Evolutionary conservation across 2,888 invertebrate species (phyloP), one percentile per base, ranked within the genome.

Genomic region (Plagodis pulveraria): DNA sequence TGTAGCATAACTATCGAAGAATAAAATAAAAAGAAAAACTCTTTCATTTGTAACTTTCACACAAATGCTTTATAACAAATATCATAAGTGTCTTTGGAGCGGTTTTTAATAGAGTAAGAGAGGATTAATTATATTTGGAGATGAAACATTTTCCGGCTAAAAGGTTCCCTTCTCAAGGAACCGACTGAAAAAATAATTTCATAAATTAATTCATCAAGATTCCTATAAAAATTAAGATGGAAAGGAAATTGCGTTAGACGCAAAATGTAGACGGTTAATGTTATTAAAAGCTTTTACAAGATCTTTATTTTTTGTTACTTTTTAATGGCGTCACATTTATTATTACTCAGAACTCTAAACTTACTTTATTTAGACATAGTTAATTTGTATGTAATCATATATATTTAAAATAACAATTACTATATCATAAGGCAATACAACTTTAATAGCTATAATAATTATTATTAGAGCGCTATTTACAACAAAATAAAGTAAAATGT

Each of bases 121-220:
- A 36, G 47, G 75, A 85, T 83, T 82, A 87, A 86, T 85, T 83
- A 80, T 78, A 81, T 81, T 76, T 80, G 77, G 78, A 78, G 76
- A 60, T 74, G 74, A 58, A 73, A 76, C 73, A 71, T 77, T 76
- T 77, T 80, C 69, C 70, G 71, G 70, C 74, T 79, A 77, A 80
- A 69, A 80, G 77, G 73, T 73, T 72, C 50, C 70, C 74, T 62
- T 71, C 69, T 69, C 72, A 70, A 62, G 69, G 69, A 73, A 71
- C 72, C 70, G 75, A 74, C 65, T 70, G 67, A 68, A 65, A 69
- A 70, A 81, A 82, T 83, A 81, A 83, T 83, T 81, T 78, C 71
- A 76, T 81, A 79, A 85, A 79, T 81, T 65, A 81, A 83, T 81
- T 78, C 73, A 74, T 81, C 77, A 80, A 78, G 76, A 76, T 75